These are phyloP conservation scores for Eretmocerus hayati DNA, from an alignment of 2,888 invertebrate genomes.

Conservation along the genomic window DNA sequence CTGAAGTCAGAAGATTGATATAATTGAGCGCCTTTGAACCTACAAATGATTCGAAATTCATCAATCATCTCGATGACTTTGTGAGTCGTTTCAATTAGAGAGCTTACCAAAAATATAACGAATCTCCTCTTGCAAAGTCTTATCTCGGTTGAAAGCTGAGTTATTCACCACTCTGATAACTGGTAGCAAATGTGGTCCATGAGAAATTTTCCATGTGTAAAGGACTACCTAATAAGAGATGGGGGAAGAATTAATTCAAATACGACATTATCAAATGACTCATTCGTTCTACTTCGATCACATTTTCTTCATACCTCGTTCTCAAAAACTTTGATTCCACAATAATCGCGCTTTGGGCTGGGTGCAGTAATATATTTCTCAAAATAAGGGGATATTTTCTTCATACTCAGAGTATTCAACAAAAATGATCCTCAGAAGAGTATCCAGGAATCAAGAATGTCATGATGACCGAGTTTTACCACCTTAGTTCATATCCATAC, in stretches of 20 bases:
- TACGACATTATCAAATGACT: no score
- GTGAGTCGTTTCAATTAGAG: neutral
- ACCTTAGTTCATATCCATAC: no score
- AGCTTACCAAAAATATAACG: conserved; percentile 33
- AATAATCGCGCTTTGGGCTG: conserved; percentile 41
- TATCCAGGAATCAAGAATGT: no score
- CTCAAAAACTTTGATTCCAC: conserved; percentile 33
- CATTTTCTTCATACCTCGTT: conserved; percentile 30
- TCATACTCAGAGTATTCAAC: conserved; percentile 27
- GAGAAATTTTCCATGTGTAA: conserved; percentile 38
- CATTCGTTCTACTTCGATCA: no score
- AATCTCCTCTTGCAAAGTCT: conserved; percentile 33
- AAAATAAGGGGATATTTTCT: conserved; percentile 28
- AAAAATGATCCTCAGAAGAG: no score
- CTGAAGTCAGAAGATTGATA: conserved; percentile 20
- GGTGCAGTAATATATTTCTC: conserved; percentile 40
- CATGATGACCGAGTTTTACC: no score
- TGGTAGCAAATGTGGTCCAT: conserved; percentile 37
- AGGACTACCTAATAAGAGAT: conserved; percentile 33
- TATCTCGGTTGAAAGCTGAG: conserved; percentile 29
- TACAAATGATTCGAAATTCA: conserved; percentile 9
- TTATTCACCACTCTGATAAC: conserved; percentile 25
- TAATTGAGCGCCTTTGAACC: conserved; percentile 26
- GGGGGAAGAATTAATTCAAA: no score
- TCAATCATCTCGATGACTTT: neutral